phyloP scores from a whole-genome alignment of 2,888 invertebrate species.

The Patella caerulea region DNA sequence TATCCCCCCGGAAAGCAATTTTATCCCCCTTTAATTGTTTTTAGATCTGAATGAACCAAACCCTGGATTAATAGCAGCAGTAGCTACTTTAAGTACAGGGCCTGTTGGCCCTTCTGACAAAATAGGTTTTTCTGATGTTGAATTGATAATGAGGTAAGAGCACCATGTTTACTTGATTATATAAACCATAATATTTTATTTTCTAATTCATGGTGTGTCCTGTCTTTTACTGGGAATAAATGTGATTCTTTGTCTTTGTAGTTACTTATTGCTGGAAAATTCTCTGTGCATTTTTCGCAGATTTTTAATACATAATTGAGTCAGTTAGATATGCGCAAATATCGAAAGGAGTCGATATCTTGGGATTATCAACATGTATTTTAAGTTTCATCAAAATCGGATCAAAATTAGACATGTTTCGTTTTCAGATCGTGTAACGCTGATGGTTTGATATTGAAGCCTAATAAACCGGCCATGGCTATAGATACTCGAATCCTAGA shows the following conservation, averaged over 20 bases:
- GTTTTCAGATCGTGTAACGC: constrained; percentile 36
- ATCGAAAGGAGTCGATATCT: too few relatives aligned
- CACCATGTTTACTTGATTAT: neutral
- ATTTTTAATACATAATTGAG: too few relatives aligned
- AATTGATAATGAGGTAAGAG: neutral
- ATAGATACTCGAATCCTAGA: constrained; percentile 47
- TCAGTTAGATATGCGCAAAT: too few relatives aligned
- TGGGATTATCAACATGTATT: too few relatives aligned
- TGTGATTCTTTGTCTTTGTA: too few relatives aligned
- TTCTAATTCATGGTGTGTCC: too few relatives aligned
- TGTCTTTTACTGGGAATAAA: too few relatives aligned
- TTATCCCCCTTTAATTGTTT: neutral
- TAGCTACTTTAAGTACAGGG: constrained; percentile 14
- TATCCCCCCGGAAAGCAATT: too few relatives aligned
- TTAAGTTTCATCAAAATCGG: too few relatives aligned
- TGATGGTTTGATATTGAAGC: constrained; percentile 47
- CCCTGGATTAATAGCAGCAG: constrained; percentile 42
- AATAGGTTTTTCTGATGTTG: neutral
- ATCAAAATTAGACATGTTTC: neutral
- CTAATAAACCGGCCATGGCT: constrained; percentile 45
- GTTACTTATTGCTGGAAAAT: too few relatives aligned
- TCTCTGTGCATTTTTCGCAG: too few relatives aligned
- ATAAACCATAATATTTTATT: too few relatives aligned
- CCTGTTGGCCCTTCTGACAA: constrained; percentile 8
- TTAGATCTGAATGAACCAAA: constrained; percentile 35